These are phyloP conservation scores for Garra rufa DNA, from an alignment of 2,113 vertebrate species.

Conservation along the genomic window DNA sequence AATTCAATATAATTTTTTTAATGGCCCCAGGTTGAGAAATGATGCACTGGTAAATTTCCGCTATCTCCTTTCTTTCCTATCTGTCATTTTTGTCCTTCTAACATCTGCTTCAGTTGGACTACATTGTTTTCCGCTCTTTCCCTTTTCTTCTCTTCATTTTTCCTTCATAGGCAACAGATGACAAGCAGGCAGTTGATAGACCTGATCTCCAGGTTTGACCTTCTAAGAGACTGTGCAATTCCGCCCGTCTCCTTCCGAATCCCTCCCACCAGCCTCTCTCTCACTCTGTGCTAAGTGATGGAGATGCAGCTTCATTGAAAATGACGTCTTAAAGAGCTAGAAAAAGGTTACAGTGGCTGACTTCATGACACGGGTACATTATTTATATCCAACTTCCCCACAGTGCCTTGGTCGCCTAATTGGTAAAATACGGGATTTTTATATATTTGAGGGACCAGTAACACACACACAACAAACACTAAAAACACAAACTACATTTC, in stretches of 20 bases:
- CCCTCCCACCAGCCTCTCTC: conserved; percentile 21
- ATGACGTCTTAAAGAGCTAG: conserved; percentile 65
- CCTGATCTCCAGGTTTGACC: conserved; percentile 58
- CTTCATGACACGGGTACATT: conserved; percentile 61
- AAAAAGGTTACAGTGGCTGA: conserved; percentile 65
- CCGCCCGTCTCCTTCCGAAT: conserved; percentile 4
- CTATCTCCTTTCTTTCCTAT: conserved; percentile 12
- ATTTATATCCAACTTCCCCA: conserved; percentile 59
- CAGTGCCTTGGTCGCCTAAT: conserved; percentile 54
- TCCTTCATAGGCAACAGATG: conserved; percentile 43
- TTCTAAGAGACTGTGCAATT: conserved; percentile 51
- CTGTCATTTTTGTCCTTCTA: conserved; percentile 45
- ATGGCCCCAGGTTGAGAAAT: not conserved
- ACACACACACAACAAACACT: conserved; percentile 34
- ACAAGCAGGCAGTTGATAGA: conserved; percentile 47
- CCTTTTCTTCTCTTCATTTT: conserved; percentile 37
- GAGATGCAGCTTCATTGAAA: conserved; percentile 65
- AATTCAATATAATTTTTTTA: not conserved
- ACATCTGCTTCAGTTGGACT: conserved; percentile 49
- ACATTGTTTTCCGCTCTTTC: conserved; percentile 36
- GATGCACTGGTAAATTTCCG: not conserved
- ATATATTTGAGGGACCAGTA: conserved; percentile 36
- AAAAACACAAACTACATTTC: not conserved
- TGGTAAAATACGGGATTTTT: conserved; percentile 55
- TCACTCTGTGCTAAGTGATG: conserved; percentile 59